Evolutionary conservation across 2,113 vertebrate species (phyloP).

Genomic region (Cinclus cinclus): DNA sequence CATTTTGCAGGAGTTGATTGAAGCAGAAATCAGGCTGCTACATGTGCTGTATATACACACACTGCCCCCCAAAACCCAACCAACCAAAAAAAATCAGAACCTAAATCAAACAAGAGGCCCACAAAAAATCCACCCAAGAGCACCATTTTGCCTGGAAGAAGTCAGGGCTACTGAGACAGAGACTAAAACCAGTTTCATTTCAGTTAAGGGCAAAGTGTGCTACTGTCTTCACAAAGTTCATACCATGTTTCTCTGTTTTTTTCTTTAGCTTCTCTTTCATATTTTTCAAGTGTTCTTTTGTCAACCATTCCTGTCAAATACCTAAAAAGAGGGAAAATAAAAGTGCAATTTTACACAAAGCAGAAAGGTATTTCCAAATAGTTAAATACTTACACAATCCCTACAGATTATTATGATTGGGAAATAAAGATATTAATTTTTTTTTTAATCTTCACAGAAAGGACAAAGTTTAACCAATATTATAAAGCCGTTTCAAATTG

Average conservation of each 20-base stretch:
- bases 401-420: not conserved
- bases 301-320: conserved; percentile 99
- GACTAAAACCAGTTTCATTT: not conserved
- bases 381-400: not conserved
- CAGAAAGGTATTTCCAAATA: not conserved
- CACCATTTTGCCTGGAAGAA: not conserved
- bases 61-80: not conserved
- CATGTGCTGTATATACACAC: not conserved
- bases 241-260: conserved; percentile 99
- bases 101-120: not conserved
- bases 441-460: not conserved
- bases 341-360: not conserved
- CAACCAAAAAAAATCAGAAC: not conserved
- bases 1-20: not conserved
- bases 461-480: not conserved
- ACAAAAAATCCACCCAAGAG: not conserved
- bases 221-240: not conserved
- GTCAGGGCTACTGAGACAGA: not conserved
- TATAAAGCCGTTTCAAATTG: not conserved
- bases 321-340: conserved; percentile 67
- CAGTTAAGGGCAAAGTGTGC: not conserved
- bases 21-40: not conserved
- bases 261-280: conserved; percentile 98
- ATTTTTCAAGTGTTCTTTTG: conserved; percentile 98
- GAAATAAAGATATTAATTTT: not conserved